Conservation (phyloP, 2,888 invertebrate genomes). For the Rhingia campestris region DNA sequence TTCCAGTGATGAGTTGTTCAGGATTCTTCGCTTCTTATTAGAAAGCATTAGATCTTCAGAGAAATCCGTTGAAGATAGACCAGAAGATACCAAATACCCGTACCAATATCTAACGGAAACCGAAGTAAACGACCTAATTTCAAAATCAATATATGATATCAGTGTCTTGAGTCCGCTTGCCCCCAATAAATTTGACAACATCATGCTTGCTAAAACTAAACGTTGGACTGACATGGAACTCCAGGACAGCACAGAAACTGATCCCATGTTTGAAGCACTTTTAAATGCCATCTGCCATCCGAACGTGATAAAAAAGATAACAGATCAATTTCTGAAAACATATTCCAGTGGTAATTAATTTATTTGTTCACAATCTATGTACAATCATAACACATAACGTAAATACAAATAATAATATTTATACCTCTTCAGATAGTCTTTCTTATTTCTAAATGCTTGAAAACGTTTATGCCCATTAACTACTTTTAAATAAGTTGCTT, state of each 20-base stretch:
- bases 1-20: conserved; percentile 26
- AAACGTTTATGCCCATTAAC: conserved; percentile 10
- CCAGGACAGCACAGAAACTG: background rate
- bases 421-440: conserved; percentile 36
- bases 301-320: conserved; percentile 39
- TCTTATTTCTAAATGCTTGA: conserved; percentile 21
- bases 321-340: conserved; percentile 54
- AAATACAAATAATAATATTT: conserved; percentile 33
- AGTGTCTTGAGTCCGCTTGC: conserved; percentile 13
- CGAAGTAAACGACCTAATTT: conserved; percentile 31
- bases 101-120: conserved; percentile 53
- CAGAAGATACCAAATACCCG: conserved; percentile 10
- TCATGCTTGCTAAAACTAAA: conserved; percentile 25
- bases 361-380: conserved; percentile 37
- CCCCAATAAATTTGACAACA: conserved; percentile 28
- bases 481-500: conserved; percentile 18
- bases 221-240: conserved; percentile 21
- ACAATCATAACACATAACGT: conserved; percentile 16
- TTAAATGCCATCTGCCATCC: conserved; percentile 66
- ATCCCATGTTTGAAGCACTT: conserved; percentile 46
- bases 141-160: conserved; percentile 14
- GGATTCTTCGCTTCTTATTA: conserved; percentile 33
- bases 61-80: background rate
- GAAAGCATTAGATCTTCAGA: background rate
- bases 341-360: conserved; percentile 37